These are phyloP conservation scores for Rhopalosiphum nymphaeae DNA, from an alignment of 2,888 invertebrate species.

Conservation along the genomic window DNA sequence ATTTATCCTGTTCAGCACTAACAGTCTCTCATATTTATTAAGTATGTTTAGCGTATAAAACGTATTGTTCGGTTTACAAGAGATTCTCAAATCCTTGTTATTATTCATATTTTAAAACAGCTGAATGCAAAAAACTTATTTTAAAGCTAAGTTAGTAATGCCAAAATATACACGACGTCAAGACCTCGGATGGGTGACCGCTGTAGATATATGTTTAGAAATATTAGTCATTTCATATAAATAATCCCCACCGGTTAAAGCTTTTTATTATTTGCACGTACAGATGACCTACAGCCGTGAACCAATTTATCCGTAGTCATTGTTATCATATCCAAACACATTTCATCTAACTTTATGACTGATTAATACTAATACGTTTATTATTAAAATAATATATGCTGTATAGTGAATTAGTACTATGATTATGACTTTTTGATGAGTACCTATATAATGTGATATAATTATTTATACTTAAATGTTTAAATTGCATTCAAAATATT, in stretches of 20 bases:
- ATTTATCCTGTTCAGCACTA: not conserved
- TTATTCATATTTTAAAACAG: not conserved
- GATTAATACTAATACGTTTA: not conserved
- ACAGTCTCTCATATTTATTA: not conserved
- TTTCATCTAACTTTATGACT: constrained; percentile 70
- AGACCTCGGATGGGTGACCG: not conserved
- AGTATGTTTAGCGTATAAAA: not conserved
- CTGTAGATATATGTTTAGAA: constrained; percentile 8
- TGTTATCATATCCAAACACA: constrained; percentile 79
- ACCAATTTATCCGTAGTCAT: constrained; percentile 78
- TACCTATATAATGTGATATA: not conserved
- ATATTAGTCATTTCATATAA: constrained; percentile 23
- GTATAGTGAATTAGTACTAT: not conserved
- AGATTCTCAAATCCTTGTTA: not conserved
- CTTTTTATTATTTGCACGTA: not conserved
- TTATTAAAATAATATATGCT: not conserved
- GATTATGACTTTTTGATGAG: not conserved
- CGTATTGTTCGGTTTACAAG: not conserved
- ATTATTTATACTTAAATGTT: not conserved
- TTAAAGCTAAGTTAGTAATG: not conserved
- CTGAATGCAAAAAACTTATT: not conserved
- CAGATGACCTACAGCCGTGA: constrained; percentile 68
- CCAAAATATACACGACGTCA: constrained; percentile 20
- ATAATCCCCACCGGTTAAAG: not conserved
- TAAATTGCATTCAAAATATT: not conserved